Evolutionary conservation across 2,113 vertebrate species (phyloP).

Genomic region (Corythoichthys intestinalis): DNA sequence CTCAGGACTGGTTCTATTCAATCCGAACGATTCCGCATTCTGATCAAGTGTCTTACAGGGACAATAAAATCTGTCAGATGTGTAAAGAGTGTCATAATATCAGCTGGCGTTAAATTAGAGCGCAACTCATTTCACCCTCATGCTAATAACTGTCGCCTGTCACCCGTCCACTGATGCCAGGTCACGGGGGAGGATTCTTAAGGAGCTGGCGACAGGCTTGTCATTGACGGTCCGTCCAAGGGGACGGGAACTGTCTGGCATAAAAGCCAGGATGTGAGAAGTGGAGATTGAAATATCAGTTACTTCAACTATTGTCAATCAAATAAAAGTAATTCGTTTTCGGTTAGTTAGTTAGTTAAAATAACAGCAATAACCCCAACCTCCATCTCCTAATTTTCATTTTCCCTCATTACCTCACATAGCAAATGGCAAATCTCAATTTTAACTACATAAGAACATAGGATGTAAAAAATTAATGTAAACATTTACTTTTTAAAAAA

Average conservation of each 20-base stretch:
- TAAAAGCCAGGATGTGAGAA: neutral
- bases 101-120: slow-evolving; percentile 53
- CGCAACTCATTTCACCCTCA: slow-evolving; percentile 36
- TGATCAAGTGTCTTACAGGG: slow-evolving; percentile 27
- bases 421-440: too few species aligned
- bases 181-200: slow-evolving; percentile 20
- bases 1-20: neutral
- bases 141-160: slow-evolving; percentile 53
- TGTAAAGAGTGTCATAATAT: slow-evolving; percentile 56
- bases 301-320: too few species aligned
- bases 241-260: neutral
- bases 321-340: too few species aligned
- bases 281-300: neutral
- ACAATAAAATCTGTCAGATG: slow-evolving; percentile 57
- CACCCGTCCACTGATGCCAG: slow-evolving; percentile 26
- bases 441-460: too few species aligned
- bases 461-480: too few species aligned
- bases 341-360: too few species aligned
- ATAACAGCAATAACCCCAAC: too few species aligned
- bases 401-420: too few species aligned
- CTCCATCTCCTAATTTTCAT: too few species aligned
- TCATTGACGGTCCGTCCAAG: slow-evolving; percentile 14
- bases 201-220: neutral
- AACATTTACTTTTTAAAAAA: too few species aligned
- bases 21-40: slow-evolving; percentile 17